Base-by-base conservation (phyloP, 2,797 vertebrate species). In the Spondyliosoma cantharus region DNA sequence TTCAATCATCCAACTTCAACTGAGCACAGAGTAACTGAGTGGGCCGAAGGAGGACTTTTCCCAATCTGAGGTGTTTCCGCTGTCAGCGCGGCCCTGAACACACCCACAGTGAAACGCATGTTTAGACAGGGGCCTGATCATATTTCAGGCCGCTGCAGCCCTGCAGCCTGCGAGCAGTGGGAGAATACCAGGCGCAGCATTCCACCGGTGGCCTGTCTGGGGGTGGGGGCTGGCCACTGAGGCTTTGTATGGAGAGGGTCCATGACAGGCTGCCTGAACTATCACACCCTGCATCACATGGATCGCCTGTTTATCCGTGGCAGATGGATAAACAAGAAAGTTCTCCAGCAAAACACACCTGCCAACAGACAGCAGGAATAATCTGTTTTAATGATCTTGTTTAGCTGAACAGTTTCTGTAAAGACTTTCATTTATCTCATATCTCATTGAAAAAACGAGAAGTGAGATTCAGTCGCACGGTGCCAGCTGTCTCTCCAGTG, bases 171-270 rank as follows among this genome's bases (percentile, higher is more conserved):
- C 16, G 64, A 81, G 90, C 85, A 74, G 80, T 19, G 71, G 71
- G 89, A 89, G 91, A 93, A 94, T 92, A 93, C 91, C 92, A 93
- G 86, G 91, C 93, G 73, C 90, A 85, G 90, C 92, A 93, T 94
- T 93, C 93, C 93, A 90, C 90, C 80, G 19, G 88, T 84, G 74
- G 87, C 78, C 86, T 71, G 85, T 89, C 87, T 91, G 83, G 71
- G 87, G 86, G 85, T 76, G 87, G 88, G 90, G 90, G 78, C 62
- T 27, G 83, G 74, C 76, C 86, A 82, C 29, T 71, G 87, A 82
- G 71, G 83, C 87, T 93, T 90, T 90, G 90, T 90, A 69, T 87
- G 85, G 76, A 84, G 60, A 63, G 74, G 78, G 89, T 78, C 83
- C 80, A 74, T 27, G 83, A 81, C 79, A 74, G 74, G 74, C 80